Evolutionary conservation across 2,113 vertebrate genomes (phyloP), one percentile per base, ranked within the genome.

Genomic region (Edolisoma coerulescens): DNA sequence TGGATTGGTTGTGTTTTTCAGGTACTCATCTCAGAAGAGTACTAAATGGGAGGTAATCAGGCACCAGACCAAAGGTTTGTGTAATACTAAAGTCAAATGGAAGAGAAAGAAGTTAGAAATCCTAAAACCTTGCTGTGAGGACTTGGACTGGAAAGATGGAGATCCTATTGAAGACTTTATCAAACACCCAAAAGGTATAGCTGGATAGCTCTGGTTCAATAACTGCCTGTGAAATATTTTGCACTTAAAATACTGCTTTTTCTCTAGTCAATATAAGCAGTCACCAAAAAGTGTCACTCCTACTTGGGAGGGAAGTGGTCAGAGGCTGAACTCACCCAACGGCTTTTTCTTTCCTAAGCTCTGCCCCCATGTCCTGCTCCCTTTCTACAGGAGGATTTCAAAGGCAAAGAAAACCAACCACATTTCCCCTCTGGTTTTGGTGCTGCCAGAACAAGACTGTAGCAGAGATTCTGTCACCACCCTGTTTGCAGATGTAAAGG

Each of bases 1-100:
- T 35, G 69, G 68, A 74, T 53, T 64, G 41, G 21, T 77, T 87
- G 59, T 84, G 73, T n/a, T 93, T 81, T 84, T 74, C 68, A 77
- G 71, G 27, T 30, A 21, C 39, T 73, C 33, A 27, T 61, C 32
- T 85, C 47, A 77, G 79, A 44, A 60, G 10, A 73, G 35, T 11
- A 80, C 16, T 17, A 22, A 80, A 26, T 8, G 27, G 22, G 15
- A 74, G 24, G 32, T 49, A 81, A 73, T 12, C 37, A 76, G n/a
- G 22, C 64, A 91, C n/a, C 67, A 91, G 32, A 81, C 19, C 69
- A 74, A 77, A 49, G 21, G 15, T 35, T 50, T 64, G 23, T 52
- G 30, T 16, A 52, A 69, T 56, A 80, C 9, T 81, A 2, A 77
- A 57, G 53, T 64, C 77, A 85, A 61, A 67, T 13, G 12, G 41